Evolutionary conservation across 2,113 vertebrate species (phyloP), one percentile per base, ranked within the genome.

Genomic region (Notiomystis cincta): DNA sequence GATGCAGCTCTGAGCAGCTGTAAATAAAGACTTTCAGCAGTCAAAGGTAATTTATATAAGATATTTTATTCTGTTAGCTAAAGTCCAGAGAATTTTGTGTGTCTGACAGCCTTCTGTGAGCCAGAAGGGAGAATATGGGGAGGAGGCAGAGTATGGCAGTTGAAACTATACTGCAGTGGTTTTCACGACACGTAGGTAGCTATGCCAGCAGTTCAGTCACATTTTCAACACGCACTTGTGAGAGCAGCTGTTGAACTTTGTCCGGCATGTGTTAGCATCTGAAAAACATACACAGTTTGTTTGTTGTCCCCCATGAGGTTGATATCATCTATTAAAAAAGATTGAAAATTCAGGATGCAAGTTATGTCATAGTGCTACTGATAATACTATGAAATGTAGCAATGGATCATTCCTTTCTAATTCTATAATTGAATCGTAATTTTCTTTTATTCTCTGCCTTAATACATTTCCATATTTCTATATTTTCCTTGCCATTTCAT

Each of bases 21-120:
- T 90, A 95, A 97, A 97, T 96, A 95, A 90, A 95, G 66, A 70
- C 79, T 95, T 96, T 95, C 93, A 96, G 75, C 79, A 96, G 93
- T 91, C 95, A 95, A 45, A 90, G 62, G 76, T 92, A 97, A 93
- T 96, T 96, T 96, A 95, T 94, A 80, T 77, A 94, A 80, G 78
- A 88, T 86, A 90, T 93, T 97, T 90, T 81, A 93, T 93, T 92
- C 82, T 82, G n/a, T 73, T 93, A 89, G 71, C 82, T 88, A 47
- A 95, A 83, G 62, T 88, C 75, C 20, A 19, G 90, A 86, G 71
- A 79, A 88, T 90, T 87, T n/a, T 7, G 3, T 81, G 62, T 56
- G 65, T 93, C 62, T 94, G 85, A 95, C 67, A 85, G 35, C 78
- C 95, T 87, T 92, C 87, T 96, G 92, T 54, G 75, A 88, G 47